Conservation (phyloP, 2,113 vertebrate genomes). For the Trichomycterus rosablanca region DNA sequence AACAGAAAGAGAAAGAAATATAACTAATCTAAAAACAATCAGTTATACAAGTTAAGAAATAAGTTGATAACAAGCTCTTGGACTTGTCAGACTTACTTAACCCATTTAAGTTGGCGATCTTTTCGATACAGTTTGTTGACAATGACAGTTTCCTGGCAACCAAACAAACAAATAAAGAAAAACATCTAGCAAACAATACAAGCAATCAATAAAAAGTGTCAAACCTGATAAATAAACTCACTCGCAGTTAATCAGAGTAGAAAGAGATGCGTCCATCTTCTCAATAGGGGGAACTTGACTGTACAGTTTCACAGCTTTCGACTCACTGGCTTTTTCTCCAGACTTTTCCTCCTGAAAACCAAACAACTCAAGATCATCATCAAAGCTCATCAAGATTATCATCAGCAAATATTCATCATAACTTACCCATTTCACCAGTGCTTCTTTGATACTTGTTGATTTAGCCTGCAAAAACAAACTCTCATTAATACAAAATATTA, state of each 20-base stretch:
- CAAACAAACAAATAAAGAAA: background rate
- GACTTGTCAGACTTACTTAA: constrained; percentile 92
- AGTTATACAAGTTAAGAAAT: background rate
- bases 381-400: background rate
- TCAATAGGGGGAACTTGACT: constrained; percentile 89
- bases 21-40: too few species aligned
- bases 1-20: constrained; percentile 42
- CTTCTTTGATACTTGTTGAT: constrained; percentile 90
- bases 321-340: constrained; percentile 79
- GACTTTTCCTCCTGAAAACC: constrained; percentile 80
- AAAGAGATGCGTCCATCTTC: constrained; percentile 89
- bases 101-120: constrained; percentile 89
- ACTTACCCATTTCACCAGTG: constrained; percentile 88
- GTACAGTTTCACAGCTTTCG: constrained; percentile 86
- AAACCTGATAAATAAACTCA: constrained; percentile 52
- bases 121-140: constrained; percentile 97
- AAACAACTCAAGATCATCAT: background rate
- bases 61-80: too few species aligned
- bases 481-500: too few species aligned
- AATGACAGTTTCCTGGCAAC: constrained; percentile 83
- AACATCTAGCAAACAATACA: background rate
- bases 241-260: constrained; percentile 84
- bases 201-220: background rate
- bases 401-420: too few species aligned
- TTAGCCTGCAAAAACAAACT: constrained; percentile 72